Base-by-base conservation (phyloP, 2,888 invertebrate species). In the Lysandra coridon region DNA sequence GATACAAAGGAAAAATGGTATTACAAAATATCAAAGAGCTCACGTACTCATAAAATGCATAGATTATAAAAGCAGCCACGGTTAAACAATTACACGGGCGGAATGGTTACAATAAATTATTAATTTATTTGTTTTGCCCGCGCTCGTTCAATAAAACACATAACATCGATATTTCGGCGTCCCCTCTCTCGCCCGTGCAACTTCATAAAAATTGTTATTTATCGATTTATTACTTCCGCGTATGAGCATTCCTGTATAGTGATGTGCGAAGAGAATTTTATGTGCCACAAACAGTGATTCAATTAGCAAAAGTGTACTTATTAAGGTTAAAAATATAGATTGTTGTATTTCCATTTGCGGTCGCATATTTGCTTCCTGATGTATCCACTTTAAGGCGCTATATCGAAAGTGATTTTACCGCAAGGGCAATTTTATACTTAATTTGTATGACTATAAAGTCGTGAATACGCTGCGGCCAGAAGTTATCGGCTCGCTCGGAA, bases 121-220 rank as follows among this genome's bases (percentile, higher is more conserved):
- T 6, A 74, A 75, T 79, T 74, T 79, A 75, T 79, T 79, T 79
- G 79, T 62, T 79, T 79, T 79, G 79, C 17, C 44, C 74, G 74
- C 5, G 75, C 75, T 23, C 75, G 23, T 49, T 30, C 30, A 30
- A 75, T 75, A 75, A 53, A 75, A 44, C 23, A 75, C 6, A 74
- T 44, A 23, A 23, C 23, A 74, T 49, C 75, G 75, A 75, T 75
- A 7, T 75, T 76, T 53, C 76, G 23, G 30, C 49, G 75, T 23
- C 75, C 44, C 49, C 49, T 69, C 69, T 17, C 69, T 69, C 33
- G 69, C 33, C 53, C 53, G 53, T 76, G 37, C 76, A 76, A 76
- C 76, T 76, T 76, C 30, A 57, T 57, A 76, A 76, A 53, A 76
- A 76, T 76, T 33, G 57, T 76, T 17, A 76, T 76, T 76, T 76